A percentile compares a stretch with the other conserved stretches of the same genome.
phyloP scores from a whole-genome alignment of 2,888 invertebrate genomes.

The Hedya salicella region DNA sequence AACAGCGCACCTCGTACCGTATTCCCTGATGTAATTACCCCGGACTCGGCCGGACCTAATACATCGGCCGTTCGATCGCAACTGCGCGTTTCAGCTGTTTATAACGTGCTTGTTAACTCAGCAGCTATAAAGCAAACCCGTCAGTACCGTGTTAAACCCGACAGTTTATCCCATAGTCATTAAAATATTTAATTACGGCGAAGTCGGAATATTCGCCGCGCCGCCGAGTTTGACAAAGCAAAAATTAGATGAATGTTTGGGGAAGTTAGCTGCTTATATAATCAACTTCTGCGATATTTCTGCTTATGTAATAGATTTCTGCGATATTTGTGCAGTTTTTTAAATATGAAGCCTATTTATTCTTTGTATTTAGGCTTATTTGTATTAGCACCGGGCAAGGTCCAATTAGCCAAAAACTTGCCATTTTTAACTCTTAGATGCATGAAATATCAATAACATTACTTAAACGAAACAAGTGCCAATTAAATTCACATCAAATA shows the following conservation, averaged over 20 bases:
- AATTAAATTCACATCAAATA: too few species aligned
- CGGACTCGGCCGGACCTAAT: slow-evolving; percentile 71
- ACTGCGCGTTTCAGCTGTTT: slow-evolving; percentile 51
- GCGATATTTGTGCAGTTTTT: neutral
- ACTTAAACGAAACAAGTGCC: too few species aligned
- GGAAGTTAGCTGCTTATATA: neutral
- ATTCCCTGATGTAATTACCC: slow-evolving; percentile 82
- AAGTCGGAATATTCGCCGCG: slow-evolving; percentile 3
- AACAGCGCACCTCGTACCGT: slow-evolving; percentile 62
- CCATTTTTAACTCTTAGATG: too few species aligned
- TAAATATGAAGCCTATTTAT: too few species aligned
- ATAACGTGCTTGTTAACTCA: slow-evolving; percentile 48
- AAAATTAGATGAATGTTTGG: slow-evolving; percentile 6
- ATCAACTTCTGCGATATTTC: neutral
- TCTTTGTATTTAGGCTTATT: too few species aligned
- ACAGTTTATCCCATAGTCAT: slow-evolving; percentile 62
- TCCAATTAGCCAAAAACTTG: too few species aligned
- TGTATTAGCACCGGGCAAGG: too few species aligned
- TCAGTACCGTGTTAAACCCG: slow-evolving; percentile 62
- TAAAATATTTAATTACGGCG: slow-evolving; percentile 53
- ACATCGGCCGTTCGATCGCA: slow-evolving; percentile 74
- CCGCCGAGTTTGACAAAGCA: neutral
- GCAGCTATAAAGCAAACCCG: slow-evolving; percentile 63
- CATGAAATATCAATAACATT: too few species aligned
- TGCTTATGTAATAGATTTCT: too few species aligned